These are phyloP conservation scores for Mallotus villosus DNA, from an alignment of 2,797 vertebrate species.

Conservation along the genomic window DNA sequence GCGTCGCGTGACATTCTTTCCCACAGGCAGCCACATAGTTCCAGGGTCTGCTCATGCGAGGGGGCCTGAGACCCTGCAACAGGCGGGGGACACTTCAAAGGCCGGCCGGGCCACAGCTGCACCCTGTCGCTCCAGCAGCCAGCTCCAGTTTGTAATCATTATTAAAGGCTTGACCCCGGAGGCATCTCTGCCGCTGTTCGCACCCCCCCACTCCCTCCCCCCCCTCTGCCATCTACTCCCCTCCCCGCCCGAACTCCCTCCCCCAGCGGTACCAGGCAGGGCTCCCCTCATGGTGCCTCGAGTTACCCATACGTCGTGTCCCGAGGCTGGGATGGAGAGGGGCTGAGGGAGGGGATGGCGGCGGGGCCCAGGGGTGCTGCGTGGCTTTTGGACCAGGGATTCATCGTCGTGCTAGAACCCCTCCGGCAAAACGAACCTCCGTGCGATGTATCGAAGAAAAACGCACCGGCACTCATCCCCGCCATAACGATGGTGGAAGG, in stretches of 20 bases:
- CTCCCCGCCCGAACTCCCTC: not conserved
- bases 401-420: not conserved
- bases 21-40: conserved; percentile 87
- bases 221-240: conserved; percentile 16
- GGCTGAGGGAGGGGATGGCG: conserved; percentile 54
- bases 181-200: conserved; percentile 87
- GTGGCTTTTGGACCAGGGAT: not conserved
- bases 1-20: conserved; percentile 87
- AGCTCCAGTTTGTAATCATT: conserved; percentile 87
- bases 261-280: conserved; percentile 67
- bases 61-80: conserved; percentile 79
- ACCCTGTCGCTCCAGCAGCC: conserved; percentile 82
- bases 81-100: conserved; percentile 84
- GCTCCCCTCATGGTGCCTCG: conserved; percentile 73
- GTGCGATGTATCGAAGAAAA: not conserved
- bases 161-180: conserved; percentile 87
- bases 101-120: conserved; percentile 79
- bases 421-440: not conserved
- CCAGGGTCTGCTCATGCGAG: conserved; percentile 83
- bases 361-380: not conserved
- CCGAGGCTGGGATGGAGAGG: conserved; percentile 38
- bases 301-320: conserved; percentile 69
- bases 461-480: not conserved
- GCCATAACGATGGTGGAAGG: not conserved
- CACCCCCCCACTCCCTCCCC: conserved; percentile 70